Conservation (phyloP, 2,888 invertebrate species). For the Tanypteryx hageni region DNA sequence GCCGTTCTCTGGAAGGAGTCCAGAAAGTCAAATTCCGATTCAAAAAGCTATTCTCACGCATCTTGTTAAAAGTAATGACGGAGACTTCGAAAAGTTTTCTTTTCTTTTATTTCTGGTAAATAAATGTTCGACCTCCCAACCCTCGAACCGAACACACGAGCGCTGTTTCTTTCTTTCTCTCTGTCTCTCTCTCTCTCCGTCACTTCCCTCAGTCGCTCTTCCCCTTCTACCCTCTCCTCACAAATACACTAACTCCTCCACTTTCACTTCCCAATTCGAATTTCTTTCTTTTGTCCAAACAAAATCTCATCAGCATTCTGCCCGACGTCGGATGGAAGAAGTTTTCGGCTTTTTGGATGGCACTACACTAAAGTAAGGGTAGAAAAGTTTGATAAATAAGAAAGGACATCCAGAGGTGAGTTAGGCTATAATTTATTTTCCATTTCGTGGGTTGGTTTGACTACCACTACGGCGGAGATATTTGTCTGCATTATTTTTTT, state of each 20-base stretch:
- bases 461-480: too few species aligned
- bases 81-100: not conserved
- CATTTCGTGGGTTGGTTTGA: too few species aligned
- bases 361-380: too few species aligned
- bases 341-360: not conserved
- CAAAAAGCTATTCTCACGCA: not conserved
- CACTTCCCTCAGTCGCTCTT: not conserved
- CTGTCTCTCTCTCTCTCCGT: not conserved
- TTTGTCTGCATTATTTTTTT: too few species aligned
- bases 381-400: too few species aligned
- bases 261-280: not conserved
- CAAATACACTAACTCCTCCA: not conserved
- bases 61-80: slow-evolving; percentile 27
- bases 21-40: not conserved
- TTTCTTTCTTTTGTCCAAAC: not conserved
- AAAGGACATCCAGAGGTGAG: too few species aligned
- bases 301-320: slow-evolving; percentile 18
- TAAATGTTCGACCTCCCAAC: not conserved
- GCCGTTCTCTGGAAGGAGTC: not conserved
- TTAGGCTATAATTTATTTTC: too few species aligned
- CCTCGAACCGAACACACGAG: not conserved
- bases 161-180: not conserved
- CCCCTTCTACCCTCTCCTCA: not conserved
- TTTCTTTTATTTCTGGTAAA: not conserved
- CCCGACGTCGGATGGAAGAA: not conserved